Conservation (phyloP, 2,888 invertebrate genomes). For the Agrochola lychnidis region DNA sequence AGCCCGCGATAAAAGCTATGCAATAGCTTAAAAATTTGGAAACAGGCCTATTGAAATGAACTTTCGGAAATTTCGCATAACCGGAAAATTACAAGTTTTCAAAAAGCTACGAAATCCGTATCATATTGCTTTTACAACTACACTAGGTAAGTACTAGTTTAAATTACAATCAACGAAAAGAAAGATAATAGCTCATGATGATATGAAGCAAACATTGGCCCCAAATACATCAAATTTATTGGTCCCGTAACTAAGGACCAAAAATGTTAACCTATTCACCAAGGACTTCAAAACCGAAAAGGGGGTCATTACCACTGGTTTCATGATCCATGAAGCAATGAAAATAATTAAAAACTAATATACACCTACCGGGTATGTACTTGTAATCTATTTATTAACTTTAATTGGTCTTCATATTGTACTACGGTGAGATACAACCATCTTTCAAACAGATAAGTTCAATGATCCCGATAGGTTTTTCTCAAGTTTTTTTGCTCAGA, state of each 20-base stretch:
- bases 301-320: background rate
- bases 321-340: background rate
- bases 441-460: slow-evolving; percentile 27
- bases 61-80: no score
- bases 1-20: no score
- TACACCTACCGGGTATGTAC: slow-evolving; percentile 1
- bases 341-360: background rate
- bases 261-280: background rate
- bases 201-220: no score
- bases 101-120: no score
- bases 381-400: slow-evolving; percentile 30
- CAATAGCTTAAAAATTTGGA: no score
- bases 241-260: background rate
- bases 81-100: no score
- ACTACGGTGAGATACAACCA: slow-evolving; percentile 18
- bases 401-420: slow-evolving; percentile 46
- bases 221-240: background rate
- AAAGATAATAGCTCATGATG: no score
- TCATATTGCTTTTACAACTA: no score
- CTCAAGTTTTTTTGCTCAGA: slow-evolving; percentile 16
- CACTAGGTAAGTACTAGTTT: no score
- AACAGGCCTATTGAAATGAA: no score
- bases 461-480: slow-evolving; percentile 45
- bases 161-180: no score
- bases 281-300: background rate